Base-by-base conservation (phyloP, 2,113 vertebrate species). In the Gadus chalcogrammus region DNA sequence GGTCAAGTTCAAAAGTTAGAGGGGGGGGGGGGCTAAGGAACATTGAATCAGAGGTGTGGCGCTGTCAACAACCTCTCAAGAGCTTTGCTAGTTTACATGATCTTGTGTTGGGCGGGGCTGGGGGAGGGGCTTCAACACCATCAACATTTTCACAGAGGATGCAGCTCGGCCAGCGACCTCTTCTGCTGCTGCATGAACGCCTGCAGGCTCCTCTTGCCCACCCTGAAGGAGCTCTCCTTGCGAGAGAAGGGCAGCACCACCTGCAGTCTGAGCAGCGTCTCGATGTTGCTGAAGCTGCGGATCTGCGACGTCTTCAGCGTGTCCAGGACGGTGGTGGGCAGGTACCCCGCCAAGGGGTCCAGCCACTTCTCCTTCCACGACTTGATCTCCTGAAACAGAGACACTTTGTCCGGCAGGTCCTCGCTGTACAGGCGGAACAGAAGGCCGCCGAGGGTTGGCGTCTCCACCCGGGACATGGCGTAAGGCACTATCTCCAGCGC, bases 401-500 rank as follows among this genome's bases (percentile, higher is more conserved):
- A 88, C 65, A 5, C 68, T 38, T 85, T 79, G 53, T 92, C 91
- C 18, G 92, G 92, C 60, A 93, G 70, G 72, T 92, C 92, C 24
- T 92, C 89, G 79, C 84, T 88, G 80, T 88, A 93, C 67, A 90
- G 70, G 69, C 78, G 83, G 77, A 88, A 79, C 61, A 90, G 75
- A 3, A 91, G 87, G 22, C 83, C 77, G 65, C 90, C 85, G 4
- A 84, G 78, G 74, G 88, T 84, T 84, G 83, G 87, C 75, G 85
- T 91, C 79, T 91, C 88, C 35, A 85, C 84, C 85, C 91, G 89
- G 73, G 90, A 91, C 88, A 93, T 88, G 82, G 91, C 92, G 24
- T 91, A 93, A 91, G 92, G 92, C 90, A 93, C 92, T 78, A 93
- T 89, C 90, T 92, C 90, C 86, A 93, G 84, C 87, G 91, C 93